Conservation (phyloP, 2,113 vertebrate genomes). For the Ammodytes dubius region DNA sequence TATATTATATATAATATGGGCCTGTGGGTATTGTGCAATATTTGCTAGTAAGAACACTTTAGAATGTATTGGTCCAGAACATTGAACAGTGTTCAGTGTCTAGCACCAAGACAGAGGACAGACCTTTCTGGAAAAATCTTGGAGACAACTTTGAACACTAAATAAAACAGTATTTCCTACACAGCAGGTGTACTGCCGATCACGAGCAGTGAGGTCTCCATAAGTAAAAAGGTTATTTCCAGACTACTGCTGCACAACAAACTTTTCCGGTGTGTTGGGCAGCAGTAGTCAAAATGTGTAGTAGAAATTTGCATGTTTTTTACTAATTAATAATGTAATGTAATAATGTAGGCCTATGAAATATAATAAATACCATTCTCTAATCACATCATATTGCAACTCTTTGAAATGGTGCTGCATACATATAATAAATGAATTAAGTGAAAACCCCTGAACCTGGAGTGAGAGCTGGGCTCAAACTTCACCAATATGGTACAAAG, state of each 20-base stretch:
- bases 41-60: background rate
- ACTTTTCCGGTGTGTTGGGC: background rate
- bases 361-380: background rate
- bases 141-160: background rate
- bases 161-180: conserved; percentile 28
- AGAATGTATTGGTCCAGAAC: background rate
- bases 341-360: background rate
- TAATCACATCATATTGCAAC: too few relatives aligned
- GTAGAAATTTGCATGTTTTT: background rate
- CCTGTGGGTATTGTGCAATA: background rate
- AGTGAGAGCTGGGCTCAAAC: too few relatives aligned
- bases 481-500: too few relatives aligned
- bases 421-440: too few relatives aligned
- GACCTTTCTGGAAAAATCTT: conserved; percentile 18
- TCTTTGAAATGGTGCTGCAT: too few relatives aligned
- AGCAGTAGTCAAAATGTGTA: too few relatives aligned
- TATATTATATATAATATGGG: background rate
- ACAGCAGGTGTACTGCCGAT: conserved; percentile 30
- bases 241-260: conserved; percentile 22
- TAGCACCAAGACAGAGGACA: background rate
- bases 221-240: conserved; percentile 23
- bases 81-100: background rate
- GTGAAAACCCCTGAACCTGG: too few relatives aligned
- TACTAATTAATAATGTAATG: background rate
- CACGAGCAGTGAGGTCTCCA: conserved; percentile 8